A percentile compares a stretch with the other conserved stretches of the same genome.
Conservation (phyloP, 2,888 invertebrate genomes). For the Chloromyia formosa region DNA sequence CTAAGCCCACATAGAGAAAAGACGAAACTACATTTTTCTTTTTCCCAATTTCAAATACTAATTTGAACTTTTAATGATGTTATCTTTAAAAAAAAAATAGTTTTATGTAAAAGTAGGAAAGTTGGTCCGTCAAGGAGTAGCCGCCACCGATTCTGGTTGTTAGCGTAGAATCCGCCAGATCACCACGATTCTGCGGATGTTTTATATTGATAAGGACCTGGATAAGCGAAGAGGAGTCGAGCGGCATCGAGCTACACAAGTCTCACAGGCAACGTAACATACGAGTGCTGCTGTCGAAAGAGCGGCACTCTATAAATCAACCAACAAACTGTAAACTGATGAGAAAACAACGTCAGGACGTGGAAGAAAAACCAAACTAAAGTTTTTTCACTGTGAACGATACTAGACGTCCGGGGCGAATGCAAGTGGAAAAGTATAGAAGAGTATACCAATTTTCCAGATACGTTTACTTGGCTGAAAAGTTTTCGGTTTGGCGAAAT, state of each 20-base stretch:
- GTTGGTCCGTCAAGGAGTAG: conserved; percentile 31
- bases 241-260: background rate
- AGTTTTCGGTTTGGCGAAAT: conserved; percentile 29
- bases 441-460: conserved; percentile 16
- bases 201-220: conserved; percentile 1
- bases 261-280: background rate
- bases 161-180: conserved; percentile 9
- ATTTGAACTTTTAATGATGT: conserved; percentile 51
- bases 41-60: conserved; percentile 47
- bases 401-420: background rate
- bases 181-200: background rate
- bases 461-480: conserved; percentile 34
- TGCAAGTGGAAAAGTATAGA: background rate
- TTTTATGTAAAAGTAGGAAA: conserved; percentile 44
- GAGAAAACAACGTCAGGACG: conserved; percentile 34
- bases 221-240: background rate
- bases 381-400: conserved; percentile 7
- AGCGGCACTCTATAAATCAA: conserved; percentile 37
- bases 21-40: conserved; percentile 25
- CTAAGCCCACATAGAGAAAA: too few relatives aligned
- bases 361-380: conserved; percentile 29
- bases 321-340: conserved; percentile 41
- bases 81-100: conserved; percentile 44
- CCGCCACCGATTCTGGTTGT: conserved; percentile 30
- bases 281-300: conserved; percentile 1